Percentiles rank a stretch among this genome's conserved stretches.
Evolutionary conservation across 2,113 vertebrate species (phyloP).

Genomic region (Spermophilus dauricus): DNA sequence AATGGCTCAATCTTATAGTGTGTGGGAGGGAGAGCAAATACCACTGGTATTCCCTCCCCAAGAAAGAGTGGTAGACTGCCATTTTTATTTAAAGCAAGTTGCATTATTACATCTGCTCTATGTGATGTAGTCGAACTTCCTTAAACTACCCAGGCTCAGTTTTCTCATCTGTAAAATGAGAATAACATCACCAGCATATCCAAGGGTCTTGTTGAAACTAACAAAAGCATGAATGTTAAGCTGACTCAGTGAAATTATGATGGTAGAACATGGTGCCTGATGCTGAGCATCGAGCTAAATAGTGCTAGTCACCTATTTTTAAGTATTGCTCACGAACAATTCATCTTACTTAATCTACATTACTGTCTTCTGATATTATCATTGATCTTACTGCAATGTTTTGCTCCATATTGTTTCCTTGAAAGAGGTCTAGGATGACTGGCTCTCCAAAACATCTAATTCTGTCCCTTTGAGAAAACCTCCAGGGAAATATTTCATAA

Average conservation of each 20-base stretch:
- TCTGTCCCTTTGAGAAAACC: background rate
- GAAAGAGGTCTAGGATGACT: background rate
- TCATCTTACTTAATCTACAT: background rate
- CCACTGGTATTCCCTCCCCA: background rate
- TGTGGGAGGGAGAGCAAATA: background rate
- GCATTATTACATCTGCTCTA: background rate
- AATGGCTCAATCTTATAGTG: fast-evolving
- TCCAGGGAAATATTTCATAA: background rate
- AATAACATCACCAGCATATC: background rate
- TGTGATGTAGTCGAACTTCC: background rate
- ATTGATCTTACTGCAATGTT: background rate
- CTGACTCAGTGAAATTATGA: background rate
- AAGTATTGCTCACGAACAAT: background rate
- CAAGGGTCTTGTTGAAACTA: background rate
- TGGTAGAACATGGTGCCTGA: background rate
- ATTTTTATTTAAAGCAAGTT: background rate
- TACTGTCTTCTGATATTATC: background rate
- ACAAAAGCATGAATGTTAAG: background rate
- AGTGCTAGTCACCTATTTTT: background rate
- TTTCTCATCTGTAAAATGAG: background rate
- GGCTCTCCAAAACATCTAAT: background rate
- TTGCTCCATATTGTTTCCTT: background rate
- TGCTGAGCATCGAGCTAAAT: background rate
- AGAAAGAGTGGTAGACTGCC: background rate
- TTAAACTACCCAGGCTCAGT: background rate